Conservation (phyloP, 1,140 invertebrate species). For the Dreissena rostriformis region DNA sequence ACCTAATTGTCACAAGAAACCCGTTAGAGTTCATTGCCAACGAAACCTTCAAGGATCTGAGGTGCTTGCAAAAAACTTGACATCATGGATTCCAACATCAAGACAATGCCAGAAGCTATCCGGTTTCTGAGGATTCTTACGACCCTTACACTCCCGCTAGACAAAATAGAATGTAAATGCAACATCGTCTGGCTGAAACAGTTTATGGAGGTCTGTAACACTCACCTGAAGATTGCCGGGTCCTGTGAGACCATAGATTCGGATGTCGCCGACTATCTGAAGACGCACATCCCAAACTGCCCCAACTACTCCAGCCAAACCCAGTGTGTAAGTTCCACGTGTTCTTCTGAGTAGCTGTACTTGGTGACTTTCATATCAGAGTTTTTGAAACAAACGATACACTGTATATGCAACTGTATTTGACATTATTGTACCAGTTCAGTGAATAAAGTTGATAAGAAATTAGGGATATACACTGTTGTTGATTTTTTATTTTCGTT, state of each 20-base stretch:
- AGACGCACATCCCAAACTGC: conserved; percentile 12
- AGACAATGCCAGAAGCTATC: conserved; percentile 44
- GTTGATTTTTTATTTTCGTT: too few species aligned
- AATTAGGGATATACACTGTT: too few species aligned
- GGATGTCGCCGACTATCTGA: conserved; percentile 1
- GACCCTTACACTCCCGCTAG: conserved; percentile 18
- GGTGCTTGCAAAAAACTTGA: conserved; percentile 19
- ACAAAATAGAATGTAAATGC: conserved; percentile 48
- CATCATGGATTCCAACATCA: conserved; percentile 34
- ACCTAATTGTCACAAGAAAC: conserved; percentile 35
- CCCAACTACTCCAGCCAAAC: conserved; percentile 23
- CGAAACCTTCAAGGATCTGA: conserved; percentile 42
- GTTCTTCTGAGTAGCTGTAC: too few species aligned
- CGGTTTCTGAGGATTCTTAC: conserved; percentile 12
- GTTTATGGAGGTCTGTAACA: conserved; percentile 33
- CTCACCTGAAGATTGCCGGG: conserved; percentile 17
- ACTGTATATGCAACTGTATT: too few species aligned
- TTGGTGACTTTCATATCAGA: too few species aligned
- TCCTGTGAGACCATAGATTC: conserved; percentile 51
- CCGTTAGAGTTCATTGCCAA: conserved; percentile 49
- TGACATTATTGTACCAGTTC: too few species aligned
- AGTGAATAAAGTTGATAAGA: too few species aligned
- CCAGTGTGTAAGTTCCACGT: too few species aligned
- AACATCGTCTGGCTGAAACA: conserved; percentile 49
- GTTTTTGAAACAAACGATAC: too few species aligned